These are phyloP conservation scores for Pollimyrus isidori DNA, from an alignment of 2,113 vertebrate species.

Conservation along the genomic window DNA sequence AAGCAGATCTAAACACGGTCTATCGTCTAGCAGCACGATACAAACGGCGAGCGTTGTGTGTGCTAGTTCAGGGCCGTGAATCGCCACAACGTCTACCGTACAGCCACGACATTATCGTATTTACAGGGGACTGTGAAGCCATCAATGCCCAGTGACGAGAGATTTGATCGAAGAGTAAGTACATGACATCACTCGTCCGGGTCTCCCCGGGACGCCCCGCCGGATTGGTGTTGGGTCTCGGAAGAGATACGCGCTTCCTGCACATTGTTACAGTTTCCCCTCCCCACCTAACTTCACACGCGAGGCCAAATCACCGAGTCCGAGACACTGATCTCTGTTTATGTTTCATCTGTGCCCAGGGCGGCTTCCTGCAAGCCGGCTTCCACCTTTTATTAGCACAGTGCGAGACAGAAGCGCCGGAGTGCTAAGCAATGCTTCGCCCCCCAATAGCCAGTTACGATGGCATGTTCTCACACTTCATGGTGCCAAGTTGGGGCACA, in stretches of 20 bases:
- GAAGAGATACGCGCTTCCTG: slow-evolving; percentile 49
- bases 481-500: slow-evolving; percentile 28
- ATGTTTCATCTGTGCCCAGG: slow-evolving; percentile 12
- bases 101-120: background rate
- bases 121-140: background rate
- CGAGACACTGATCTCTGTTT: slow-evolving; percentile 29
- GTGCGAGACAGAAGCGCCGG: slow-evolving; percentile 25
- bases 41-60: background rate
- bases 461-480: slow-evolving; percentile 42
- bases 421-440: background rate
- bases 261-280: slow-evolving; percentile 54
- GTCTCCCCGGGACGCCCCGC: slow-evolving; percentile 15
- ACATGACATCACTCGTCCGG: background rate
- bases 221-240: slow-evolving; percentile 30
- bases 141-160: background rate
- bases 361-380: slow-evolving; percentile 27
- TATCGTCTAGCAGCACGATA: background rate
- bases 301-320: slow-evolving; percentile 22
- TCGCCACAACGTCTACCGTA: background rate
- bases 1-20: background rate
- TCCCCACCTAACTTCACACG: background rate
- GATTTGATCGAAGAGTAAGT: background rate
- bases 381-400: slow-evolving; percentile 31
- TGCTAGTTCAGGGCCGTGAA: background rate
- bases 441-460: slow-evolving; percentile 42